phyloP scores from a whole-genome alignment of 30 jellyfish, hydroid and myxozoan species.

The Aurelia aurita region DNA sequence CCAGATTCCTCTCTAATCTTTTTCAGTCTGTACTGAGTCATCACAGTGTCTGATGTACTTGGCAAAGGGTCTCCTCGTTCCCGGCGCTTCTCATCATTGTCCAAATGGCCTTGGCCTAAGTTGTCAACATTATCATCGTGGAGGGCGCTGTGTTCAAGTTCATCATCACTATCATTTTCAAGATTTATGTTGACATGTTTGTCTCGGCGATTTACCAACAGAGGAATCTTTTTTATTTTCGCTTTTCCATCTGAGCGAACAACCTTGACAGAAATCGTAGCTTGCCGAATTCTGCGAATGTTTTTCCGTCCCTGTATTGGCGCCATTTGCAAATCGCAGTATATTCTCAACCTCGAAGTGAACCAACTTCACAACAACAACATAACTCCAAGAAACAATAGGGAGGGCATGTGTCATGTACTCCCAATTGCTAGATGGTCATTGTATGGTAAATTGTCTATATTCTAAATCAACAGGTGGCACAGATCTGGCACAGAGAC shows the following conservation, averaged over 20 bases:
- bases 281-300: constrained; percentile 1
- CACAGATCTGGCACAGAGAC: background rate
- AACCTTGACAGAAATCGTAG: constrained; percentile 2
- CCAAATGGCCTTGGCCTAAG: too few species aligned
- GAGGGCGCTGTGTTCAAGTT: too few species aligned
- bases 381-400: too few species aligned
- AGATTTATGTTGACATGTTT: too few species aligned
- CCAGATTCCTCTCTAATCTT: constrained; percentile 23
- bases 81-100: background rate
- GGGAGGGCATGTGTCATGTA: too few species aligned
- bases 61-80: constrained; percentile 7
- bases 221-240: too few species aligned
- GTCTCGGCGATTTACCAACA: too few species aligned
- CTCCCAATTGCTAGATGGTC: too few species aligned
- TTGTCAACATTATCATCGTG: too few species aligned
- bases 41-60: background rate
- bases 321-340: background rate
- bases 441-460: background rate
- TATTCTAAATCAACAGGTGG: constrained; percentile 20
- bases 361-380: too few species aligned
- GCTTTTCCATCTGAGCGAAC: too few species aligned
- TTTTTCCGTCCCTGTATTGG: background rate
- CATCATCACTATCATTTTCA: too few species aligned
- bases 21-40: constrained; percentile 1
- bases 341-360: background rate